phyloP scores from a whole-genome alignment of 2,113 vertebrate genomes.

The Passer domesticus region DNA sequence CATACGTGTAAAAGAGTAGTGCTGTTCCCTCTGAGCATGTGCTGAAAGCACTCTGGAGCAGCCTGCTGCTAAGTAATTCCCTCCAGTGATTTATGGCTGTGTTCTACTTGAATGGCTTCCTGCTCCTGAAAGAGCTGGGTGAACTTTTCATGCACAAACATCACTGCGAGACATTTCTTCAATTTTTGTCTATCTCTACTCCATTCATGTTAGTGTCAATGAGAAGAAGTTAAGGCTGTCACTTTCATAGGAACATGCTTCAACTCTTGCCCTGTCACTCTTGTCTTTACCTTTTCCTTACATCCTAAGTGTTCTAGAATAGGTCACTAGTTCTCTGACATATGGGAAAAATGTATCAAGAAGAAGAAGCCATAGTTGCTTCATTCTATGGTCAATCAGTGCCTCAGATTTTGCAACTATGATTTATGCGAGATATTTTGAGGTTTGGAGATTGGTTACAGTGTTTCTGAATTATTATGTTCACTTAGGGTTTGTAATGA shows the following conservation, averaged over 20 bases:
- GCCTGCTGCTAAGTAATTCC: slow-evolving; percentile 30
- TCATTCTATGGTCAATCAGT: background rate
- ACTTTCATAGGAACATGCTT: background rate
- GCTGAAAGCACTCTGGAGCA: background rate
- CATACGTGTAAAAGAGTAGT: background rate
- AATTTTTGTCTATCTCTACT: background rate
- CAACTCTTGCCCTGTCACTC: background rate
- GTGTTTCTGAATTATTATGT: background rate
- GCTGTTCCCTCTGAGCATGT: background rate
- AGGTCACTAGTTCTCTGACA: background rate
- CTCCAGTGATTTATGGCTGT: background rate
- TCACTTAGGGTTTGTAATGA: background rate
- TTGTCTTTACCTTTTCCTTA: background rate
- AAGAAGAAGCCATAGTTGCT: background rate
- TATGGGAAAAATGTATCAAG: background rate
- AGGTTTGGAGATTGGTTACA: background rate
- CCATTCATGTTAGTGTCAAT: background rate
- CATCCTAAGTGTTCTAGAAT: background rate
- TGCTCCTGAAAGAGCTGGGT: background rate
- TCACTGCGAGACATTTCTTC: background rate
- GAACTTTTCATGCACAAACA: background rate
- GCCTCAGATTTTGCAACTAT: background rate
- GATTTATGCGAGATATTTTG: background rate
- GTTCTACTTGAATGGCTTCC: background rate
- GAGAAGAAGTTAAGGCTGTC: background rate